Evolutionary conservation across 2,888 invertebrate species (phyloP).

Genomic region (Drosophila paranaensis): DNA sequence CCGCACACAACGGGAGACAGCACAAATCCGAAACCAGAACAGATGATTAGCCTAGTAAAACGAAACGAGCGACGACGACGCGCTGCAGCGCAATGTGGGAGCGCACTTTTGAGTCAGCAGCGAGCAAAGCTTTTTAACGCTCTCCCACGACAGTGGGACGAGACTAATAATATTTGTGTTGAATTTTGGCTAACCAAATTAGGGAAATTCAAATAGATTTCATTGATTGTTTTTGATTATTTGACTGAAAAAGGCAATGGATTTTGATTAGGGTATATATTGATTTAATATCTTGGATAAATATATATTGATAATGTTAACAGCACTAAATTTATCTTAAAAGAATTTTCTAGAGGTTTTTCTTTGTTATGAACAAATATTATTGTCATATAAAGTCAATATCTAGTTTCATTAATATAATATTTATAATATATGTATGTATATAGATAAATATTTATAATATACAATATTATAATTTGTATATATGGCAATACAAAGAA

Average conservation of each 20-base stretch:
- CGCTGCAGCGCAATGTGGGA: slow-evolving; percentile 41
- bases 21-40: slow-evolving; percentile 82
- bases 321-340: no score
- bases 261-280: neutral
- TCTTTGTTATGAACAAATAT: no score
- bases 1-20: slow-evolving; percentile 42
- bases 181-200: neutral
- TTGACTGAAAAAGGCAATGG: neutral
- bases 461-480: no score
- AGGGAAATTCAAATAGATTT: neutral
- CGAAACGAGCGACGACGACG: slow-evolving; percentile 45
- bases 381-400: no score
- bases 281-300: neutral
- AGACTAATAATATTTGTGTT: neutral
- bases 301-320: no score
- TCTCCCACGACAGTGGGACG: slow-evolving; percentile 19
- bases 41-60: slow-evolving; percentile 84
- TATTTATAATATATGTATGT: no score
- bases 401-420: no score
- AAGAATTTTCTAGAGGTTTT: no score
- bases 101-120: slow-evolving; percentile 38
- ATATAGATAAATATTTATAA: no score
- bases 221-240: no score
- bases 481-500: no score
- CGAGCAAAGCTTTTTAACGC: slow-evolving; percentile 31